These are phyloP conservation scores for Drosophila busckii DNA, from an alignment of 1,140 invertebrate species.

Conservation along the genomic window DNA sequence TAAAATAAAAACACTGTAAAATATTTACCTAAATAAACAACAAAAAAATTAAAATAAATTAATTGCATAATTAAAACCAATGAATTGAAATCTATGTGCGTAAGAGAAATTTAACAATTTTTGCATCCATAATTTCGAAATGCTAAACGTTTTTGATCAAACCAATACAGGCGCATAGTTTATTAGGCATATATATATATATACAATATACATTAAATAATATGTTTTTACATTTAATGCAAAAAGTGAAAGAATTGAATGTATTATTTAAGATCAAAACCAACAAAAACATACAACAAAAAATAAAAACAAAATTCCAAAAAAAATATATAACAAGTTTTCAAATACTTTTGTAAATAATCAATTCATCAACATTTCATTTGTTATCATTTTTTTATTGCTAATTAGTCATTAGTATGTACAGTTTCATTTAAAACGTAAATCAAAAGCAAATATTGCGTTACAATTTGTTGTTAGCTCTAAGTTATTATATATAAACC, in stretches of 20 bases:
- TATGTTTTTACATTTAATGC: constrained; percentile 63
- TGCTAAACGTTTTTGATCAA: too few relatives aligned
- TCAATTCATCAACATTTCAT: constrained; percentile 6
- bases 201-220: constrained; percentile 58
- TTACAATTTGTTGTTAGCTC: too few relatives aligned
- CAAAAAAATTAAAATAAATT: constrained; percentile 26
- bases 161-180: constrained; percentile 46
- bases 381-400: too few relatives aligned
- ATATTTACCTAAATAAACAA: constrained; percentile 23
- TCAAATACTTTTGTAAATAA: constrained; percentile 19
- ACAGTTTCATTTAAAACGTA: too few relatives aligned
- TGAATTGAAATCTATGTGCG: constrained; percentile 46
- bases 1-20: constrained; percentile 33
- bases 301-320: constrained; percentile 28
- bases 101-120: constrained; percentile 42
- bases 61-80: constrained; percentile 30
- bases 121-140: constrained; percentile 8
- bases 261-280: constrained; percentile 45
- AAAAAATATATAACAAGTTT: constrained; percentile 53
- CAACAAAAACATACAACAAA: constrained; percentile 20
- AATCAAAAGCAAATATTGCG: too few relatives aligned
- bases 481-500: too few relatives aligned
- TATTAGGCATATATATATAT: constrained; percentile 55
- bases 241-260: constrained; percentile 25
- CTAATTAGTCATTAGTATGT: too few relatives aligned